Evolutionary conservation across 2,888 invertebrate genomes (phyloP).

Genomic region (Drosophila phalerata): DNA sequence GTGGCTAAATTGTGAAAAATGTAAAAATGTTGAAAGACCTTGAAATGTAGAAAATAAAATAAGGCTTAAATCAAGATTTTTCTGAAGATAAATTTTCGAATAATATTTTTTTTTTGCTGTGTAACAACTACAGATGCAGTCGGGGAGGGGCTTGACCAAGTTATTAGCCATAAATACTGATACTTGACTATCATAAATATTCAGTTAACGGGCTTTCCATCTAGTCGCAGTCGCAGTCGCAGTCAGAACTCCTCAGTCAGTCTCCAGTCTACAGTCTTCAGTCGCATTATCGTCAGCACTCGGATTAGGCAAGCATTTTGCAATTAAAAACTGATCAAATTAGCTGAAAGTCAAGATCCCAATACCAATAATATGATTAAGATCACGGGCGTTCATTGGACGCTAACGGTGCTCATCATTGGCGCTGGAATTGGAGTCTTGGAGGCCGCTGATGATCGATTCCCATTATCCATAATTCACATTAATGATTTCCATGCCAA

Average conservation of each 20-base stretch:
- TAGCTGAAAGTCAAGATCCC: background rate
- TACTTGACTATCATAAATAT: slow-evolving; percentile 23
- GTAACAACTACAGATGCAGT: slow-evolving; percentile 7
- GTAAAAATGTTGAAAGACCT: no score
- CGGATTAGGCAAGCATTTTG: slow-evolving; percentile 37
- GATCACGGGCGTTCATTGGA: background rate
- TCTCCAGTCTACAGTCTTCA: slow-evolving; percentile 43
- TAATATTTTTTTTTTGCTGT: background rate
- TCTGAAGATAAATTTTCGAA: no score
- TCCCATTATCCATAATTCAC: slow-evolving; percentile 84
- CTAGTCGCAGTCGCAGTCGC: background rate
- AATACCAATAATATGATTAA: slow-evolving; percentile 1
- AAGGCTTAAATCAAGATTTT: no score
- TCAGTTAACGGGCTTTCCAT: background rate
- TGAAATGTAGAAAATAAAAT: no score
- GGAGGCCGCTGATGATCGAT: slow-evolving; percentile 57
- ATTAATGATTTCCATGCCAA: slow-evolving; percentile 85
- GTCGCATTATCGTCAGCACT: slow-evolving; percentile 48
- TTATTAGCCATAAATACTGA: slow-evolving; percentile 13
- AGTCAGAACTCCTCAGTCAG: background rate
- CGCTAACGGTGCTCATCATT: background rate
- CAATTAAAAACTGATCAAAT: background rate
- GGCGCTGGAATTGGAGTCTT: background rate
- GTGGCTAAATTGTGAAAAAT: no score
- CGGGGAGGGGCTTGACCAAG: slow-evolving; percentile 21